Conservation (phyloP, 1,140 invertebrate species). For the Metopolophium dirhodum region DNA sequence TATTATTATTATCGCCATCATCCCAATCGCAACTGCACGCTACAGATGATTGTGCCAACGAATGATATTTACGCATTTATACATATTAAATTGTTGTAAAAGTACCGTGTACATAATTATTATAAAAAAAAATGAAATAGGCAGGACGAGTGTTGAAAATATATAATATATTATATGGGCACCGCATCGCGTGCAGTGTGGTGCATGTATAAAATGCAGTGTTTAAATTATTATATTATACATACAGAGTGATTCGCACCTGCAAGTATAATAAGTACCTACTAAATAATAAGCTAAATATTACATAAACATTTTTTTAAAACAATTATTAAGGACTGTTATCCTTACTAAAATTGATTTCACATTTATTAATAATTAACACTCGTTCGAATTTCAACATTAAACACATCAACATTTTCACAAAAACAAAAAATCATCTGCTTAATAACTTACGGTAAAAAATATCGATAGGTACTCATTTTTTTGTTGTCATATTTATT, state of each 20-base stretch:
- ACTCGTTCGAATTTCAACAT: too few relatives aligned
- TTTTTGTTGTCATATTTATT: too few relatives aligned
- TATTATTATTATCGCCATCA: neutral
- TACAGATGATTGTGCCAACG: neutral
- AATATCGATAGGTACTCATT: too few relatives aligned
- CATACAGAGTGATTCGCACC: neutral
- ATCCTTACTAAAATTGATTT: neutral
- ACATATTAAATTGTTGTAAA: neutral
- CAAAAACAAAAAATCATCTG: too few relatives aligned
- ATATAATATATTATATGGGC: neutral
- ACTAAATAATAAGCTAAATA: too few relatives aligned
- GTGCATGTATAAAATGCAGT: neutral
- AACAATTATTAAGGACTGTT: neutral
- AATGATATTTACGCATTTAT: neutral
- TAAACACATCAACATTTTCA: too few relatives aligned
- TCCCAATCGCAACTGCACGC: neutral
- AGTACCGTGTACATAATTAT: neutral
- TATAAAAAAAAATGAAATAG: neutral
- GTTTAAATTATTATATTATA: neutral
- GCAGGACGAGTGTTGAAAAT: neutral
- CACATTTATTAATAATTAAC: too few relatives aligned
- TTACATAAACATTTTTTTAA: neutral
- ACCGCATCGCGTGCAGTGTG: neutral
- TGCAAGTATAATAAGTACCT: neutral
- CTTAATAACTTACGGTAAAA: too few relatives aligned